Percentiles rank a stretch among this genome's conserved stretches.
These are phyloP conservation scores for Pangasius krempfi DNA, from an alignment of 2,797 vertebrate genomes.

Conservation along the genomic window DNA sequence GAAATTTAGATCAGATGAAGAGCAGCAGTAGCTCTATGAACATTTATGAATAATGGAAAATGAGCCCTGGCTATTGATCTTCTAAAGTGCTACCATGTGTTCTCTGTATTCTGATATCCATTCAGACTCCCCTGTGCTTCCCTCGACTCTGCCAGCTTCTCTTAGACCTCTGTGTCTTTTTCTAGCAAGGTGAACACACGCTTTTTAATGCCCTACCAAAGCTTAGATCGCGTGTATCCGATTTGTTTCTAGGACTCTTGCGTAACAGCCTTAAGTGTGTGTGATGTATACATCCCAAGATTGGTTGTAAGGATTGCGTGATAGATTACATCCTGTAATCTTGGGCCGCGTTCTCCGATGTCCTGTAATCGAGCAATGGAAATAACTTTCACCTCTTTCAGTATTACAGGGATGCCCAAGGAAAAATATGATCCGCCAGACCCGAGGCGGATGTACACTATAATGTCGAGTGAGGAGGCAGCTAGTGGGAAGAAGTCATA, in stretches of 20 bases:
- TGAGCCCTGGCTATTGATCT: constrained; percentile 37
- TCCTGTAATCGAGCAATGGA: constrained; percentile 2
- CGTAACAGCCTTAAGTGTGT: constrained; percentile 11
- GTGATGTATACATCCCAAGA: background rate
- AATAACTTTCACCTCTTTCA: constrained; percentile 45
- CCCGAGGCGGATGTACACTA: constrained; percentile 99
- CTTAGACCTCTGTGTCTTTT: background rate
- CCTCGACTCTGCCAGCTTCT: background rate
- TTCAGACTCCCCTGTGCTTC: background rate
- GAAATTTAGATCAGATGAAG: background rate
- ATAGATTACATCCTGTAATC: constrained; percentile 16
- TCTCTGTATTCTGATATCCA: constrained; percentile 6
- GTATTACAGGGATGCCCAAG: constrained; percentile 96
- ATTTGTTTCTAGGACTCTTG: constrained; percentile 28
- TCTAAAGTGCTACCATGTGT: constrained; percentile 28
- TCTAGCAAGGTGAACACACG: background rate
- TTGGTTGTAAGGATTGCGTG: background rate
- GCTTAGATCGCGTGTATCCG: constrained; percentile 1
- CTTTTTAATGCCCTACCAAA: constrained; percentile 20
- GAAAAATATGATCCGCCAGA: constrained; percentile 99
- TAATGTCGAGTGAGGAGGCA: constrained; percentile 97
- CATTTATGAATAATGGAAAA: constrained; percentile 40
- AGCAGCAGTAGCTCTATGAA: background rate
- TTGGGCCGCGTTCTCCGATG: background rate
- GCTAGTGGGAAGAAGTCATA: constrained; percentile 98